A percentile compares a stretch with the other conserved stretches of the same genome.
These are phyloP conservation scores for Polypterus bichir DNA, from an alignment of 2,113 vertebrate genomes.

Conservation along the genomic window DNA sequence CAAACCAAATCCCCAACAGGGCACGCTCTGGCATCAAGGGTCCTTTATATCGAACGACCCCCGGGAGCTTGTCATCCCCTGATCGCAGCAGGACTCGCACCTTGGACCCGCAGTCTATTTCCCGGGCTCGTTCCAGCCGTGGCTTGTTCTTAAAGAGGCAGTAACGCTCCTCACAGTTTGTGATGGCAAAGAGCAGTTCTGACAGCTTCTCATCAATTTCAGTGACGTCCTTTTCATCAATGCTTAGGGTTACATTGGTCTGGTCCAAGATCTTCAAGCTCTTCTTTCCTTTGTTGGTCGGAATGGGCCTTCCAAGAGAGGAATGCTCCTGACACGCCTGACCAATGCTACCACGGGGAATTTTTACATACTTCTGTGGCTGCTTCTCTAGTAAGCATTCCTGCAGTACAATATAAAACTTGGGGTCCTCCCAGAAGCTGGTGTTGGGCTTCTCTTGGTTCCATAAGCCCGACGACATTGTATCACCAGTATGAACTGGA, in stretches of 20 bases:
- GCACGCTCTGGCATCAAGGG: constrained; percentile 77
- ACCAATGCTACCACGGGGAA: constrained; percentile 84
- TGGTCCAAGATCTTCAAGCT: constrained; percentile 87
- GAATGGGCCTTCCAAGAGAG: constrained; percentile 67
- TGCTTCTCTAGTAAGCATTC: constrained; percentile 86
- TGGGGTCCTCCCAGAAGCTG: constrained; percentile 81
- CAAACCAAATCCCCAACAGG: constrained; percentile 86
- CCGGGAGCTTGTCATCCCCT: constrained; percentile 79
- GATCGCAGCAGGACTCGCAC: constrained; percentile 84
- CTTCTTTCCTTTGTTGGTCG: constrained; percentile 83
- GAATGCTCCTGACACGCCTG: constrained; percentile 85
- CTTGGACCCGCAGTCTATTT: constrained; percentile 79
- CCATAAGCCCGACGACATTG: constrained; percentile 90
- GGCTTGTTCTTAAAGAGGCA: constrained; percentile 70
- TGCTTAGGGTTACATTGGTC: constrained; percentile 70
- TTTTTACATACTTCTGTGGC: constrained; percentile 76
- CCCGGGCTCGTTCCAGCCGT: constrained; percentile 66
- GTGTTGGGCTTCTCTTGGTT: constrained; percentile 84
- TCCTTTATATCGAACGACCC: constrained; percentile 88
- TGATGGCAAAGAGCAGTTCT: constrained; percentile 89
- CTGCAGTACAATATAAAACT: constrained; percentile 84
- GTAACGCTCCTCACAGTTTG: constrained; percentile 88
- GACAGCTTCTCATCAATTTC: constrained; percentile 84
- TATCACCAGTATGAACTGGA: constrained; percentile 28
- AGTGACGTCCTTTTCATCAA: constrained; percentile 81